Evolutionary conservation across 1,140 invertebrate genomes (phyloP), one percentile per base, ranked within the genome.

Genomic region (Neodiprion virginianus): DNA sequence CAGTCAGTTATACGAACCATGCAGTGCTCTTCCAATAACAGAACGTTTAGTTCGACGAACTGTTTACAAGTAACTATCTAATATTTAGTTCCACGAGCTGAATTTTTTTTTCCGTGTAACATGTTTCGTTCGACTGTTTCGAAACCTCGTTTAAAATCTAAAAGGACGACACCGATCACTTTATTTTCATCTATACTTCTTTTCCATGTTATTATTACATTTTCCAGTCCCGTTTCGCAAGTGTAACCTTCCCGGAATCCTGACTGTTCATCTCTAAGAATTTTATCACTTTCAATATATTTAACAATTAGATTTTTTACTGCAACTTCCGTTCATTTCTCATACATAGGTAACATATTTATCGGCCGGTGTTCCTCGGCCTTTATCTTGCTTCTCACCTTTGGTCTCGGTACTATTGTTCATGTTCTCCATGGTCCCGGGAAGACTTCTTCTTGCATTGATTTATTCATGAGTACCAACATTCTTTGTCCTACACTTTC

Each of bases 141-240:
- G 75, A 80, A 79, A 17, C 75, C 77, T 72, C 75, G 21, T 48
- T 71, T 75, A 7, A 79, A 49, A 28, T 78, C 75, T 65, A 75
- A 23, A 23, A 78, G 75, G 17, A 75, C 49, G 12, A 69, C 50
- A 21, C 71, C 72, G 40, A 73, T 68, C 21, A 70, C 50, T 73
- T 73, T 17, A 17, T 50, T 72, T 48, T 73, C 28, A 48, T 72
- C 67, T 49, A 72, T 48, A n/a, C 17, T 71, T 47, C 48, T 72
- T 75, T 76, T 76, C 75, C 76, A 78, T 61, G 74, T 61, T 21
- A 68, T 49, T 17, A 78, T 71, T 12, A 74, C 74, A 50, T 23
- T 71, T 74, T 78, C 53, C 11, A 78, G n/a, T 47, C 68, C 72
- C 5, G 74, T 75, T 69, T 75, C 76, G 50, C 76, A 78, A 5